Base-by-base conservation (phyloP, 2,113 vertebrate species). In the Channa maculata region DNA sequence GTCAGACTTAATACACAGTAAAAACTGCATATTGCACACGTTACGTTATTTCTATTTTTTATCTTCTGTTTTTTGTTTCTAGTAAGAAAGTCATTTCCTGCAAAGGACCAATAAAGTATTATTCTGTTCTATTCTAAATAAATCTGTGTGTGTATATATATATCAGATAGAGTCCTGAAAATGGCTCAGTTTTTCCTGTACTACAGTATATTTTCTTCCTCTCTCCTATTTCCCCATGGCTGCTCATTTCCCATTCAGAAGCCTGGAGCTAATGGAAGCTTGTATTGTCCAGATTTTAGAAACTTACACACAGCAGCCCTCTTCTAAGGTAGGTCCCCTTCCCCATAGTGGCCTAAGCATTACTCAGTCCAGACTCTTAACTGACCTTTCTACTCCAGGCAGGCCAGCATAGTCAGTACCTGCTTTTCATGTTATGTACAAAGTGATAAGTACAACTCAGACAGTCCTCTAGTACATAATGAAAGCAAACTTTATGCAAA, bases 241-340 rank as follows among this genome's bases (percentile, higher is more conserved):
- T 65, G 64, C 68, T 82, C 24, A 54, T 59, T 73, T 79, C 54
- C 65, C 68, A 87, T 79, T 72, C 71, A 65, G 70, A 71, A 65
- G 67, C 70, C 71, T 9, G 24, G 38, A 51, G 58, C 39, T 68
- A 68, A 82, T 72, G 58, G 76, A 68, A 69, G 45, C 79, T 82
- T 71, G 55, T 63, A 68, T 59, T 76, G 83, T 79, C 37, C 67
- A 58, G 46, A 33, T 62, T 71, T 65, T 49, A 52, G 57, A 15
- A 49, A 37, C 62, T 54, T 75, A 24, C 13, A 51, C 50, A 49
- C 77, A 68, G 45, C 45, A 38, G 3, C 49, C n/a, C 41, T 77
- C 59, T 41, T 79, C 74, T 60, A 53, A 59, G 77, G 60, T 73
- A 74, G 57, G 48, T 60, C 38, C 12, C 14, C 11, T 75, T 8